Evolutionary conservation across 2,888 invertebrate genomes (phyloP).

Genomic region (Drosophila monieri): DNA sequence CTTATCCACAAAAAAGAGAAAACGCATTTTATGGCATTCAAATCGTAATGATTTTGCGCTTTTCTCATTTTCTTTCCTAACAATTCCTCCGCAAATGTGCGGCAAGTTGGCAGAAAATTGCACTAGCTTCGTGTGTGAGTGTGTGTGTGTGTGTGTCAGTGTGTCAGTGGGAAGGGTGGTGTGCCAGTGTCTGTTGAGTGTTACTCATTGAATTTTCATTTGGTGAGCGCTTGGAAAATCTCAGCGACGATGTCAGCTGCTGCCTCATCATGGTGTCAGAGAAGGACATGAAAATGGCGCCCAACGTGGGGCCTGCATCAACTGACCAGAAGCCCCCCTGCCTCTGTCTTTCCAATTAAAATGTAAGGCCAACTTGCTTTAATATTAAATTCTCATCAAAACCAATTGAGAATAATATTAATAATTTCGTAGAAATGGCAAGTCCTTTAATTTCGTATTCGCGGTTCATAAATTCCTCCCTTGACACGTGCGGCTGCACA

Average conservation of each 20-base stretch:
- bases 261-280: slow-evolving; percentile 3
- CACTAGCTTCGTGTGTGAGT: slow-evolving; percentile 26
- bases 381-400: background rate
- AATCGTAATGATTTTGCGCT: slow-evolving; percentile 64
- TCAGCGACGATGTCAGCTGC: slow-evolving; percentile 27
- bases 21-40: slow-evolving; percentile 62
- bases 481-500: background rate
- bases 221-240: slow-evolving; percentile 32
- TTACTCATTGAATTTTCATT: slow-evolving; percentile 44
- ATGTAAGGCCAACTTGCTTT: slow-evolving; percentile 17
- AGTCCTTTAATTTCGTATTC: background rate
- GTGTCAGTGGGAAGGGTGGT: too few species aligned
- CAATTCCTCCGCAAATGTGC: slow-evolving; percentile 56
- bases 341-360: slow-evolving; percentile 46
- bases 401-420: background rate
- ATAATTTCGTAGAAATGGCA: background rate
- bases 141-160: too few species aligned
- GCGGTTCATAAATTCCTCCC: slow-evolving; percentile 6
- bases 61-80: slow-evolving; percentile 55
- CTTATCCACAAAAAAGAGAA: slow-evolving; percentile 5
- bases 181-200: slow-evolving; percentile 1
- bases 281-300: background rate
- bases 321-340: background rate
- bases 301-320: background rate
- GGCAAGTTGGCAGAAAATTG: slow-evolving; percentile 55